phyloP scores from a whole-genome alignment of 2,113 vertebrate genomes.

The Chaetorhynchus papuensis region DNA sequence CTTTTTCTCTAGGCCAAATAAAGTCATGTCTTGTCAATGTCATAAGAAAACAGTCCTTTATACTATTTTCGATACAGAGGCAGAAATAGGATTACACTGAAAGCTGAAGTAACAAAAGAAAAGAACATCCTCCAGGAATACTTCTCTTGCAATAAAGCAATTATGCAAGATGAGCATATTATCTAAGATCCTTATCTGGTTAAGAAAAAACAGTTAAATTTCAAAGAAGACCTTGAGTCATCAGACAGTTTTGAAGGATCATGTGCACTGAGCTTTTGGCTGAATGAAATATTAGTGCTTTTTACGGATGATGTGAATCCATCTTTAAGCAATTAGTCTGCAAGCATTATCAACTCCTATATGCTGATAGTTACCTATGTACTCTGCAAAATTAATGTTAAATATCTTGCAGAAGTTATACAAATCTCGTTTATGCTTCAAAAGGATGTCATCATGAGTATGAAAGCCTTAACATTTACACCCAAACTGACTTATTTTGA shows the following conservation, averaged over 20 bases:
- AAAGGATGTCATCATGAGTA: neutral
- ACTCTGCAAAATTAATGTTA: neutral
- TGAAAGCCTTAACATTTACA: neutral
- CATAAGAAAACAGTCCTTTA: neutral
- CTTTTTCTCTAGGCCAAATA: neutral
- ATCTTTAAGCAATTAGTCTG: neutral
- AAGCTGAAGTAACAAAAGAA: neutral
- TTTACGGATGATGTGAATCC: neutral
- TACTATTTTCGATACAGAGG: neutral
- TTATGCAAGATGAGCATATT: neutral
- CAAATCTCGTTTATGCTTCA: neutral
- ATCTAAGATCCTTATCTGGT: neutral
- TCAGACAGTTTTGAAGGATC: neutral
- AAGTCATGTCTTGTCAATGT: neutral
- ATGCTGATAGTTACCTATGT: neutral
- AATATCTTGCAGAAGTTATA: neutral
- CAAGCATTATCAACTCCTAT: neutral
- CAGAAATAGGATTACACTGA: neutral
- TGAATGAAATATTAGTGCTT: conserved; percentile 1
- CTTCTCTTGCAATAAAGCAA: conserved; percentile 9
- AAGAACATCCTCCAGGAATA: neutral
- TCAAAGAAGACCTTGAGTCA: neutral
- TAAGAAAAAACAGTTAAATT: neutral
- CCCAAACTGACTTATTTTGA: neutral
- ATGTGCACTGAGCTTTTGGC: neutral